phyloP scores from a whole-genome alignment of 2,113 vertebrate species.

The Melozone crissalis region DNA sequence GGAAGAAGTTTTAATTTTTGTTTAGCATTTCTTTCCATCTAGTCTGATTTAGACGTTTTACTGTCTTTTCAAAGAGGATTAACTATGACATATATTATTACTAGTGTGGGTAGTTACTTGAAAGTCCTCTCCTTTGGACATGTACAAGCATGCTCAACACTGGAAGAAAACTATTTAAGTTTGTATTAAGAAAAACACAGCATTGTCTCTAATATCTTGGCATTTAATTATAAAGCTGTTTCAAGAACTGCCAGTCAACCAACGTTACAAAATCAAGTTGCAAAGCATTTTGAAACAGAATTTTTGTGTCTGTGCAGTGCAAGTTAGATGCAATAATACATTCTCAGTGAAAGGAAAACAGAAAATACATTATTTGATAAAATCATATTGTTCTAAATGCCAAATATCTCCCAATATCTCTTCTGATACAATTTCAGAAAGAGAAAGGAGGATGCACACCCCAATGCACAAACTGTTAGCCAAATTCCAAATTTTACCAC shows the following conservation, averaged over 20 bases:
- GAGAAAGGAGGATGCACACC: neutral
- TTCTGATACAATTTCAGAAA: neutral
- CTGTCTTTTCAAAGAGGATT: neutral
- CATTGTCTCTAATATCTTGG: neutral
- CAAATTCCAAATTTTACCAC: neutral
- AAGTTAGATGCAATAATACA: neutral
- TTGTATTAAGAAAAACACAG: neutral
- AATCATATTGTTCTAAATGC: neutral
- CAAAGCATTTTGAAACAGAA: neutral
- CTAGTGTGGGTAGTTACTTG: neutral
- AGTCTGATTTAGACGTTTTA: neutral
- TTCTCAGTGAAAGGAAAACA: neutral
- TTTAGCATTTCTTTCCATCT: neutral
- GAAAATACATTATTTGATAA: neutral
- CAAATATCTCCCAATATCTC: neutral
- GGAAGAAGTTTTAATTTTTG: neutral
- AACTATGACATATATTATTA: neutral
- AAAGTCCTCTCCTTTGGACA: neutral
- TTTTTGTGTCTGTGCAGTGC: neutral
- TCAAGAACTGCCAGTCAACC: neutral
- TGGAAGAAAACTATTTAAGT: neutral
- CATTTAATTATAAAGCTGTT: neutral
- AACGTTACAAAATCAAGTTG: neutral
- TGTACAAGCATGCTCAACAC: neutral
- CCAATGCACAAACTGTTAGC: neutral